Evolutionary conservation across 2,797 vertebrate species (phyloP), one percentile per base, ranked within the genome.

Genomic region (Melanotaenia nigrans): DNA sequence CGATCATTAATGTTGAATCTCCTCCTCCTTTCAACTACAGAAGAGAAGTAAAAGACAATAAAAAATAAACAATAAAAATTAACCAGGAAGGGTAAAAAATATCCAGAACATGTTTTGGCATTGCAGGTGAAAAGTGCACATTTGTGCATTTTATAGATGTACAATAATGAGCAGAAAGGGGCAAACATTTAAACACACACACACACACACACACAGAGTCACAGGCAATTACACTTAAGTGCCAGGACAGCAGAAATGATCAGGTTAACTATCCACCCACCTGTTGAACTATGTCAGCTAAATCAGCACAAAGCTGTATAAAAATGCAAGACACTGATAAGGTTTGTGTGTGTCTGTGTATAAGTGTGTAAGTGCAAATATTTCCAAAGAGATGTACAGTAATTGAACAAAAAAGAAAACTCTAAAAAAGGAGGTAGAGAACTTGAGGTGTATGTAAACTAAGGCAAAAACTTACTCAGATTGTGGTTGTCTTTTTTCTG

Each of bases 401-500:
- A 51, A 16, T 18, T 9, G 11, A 0, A 3, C 40, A 6, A 33
- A 33, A 33, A 33, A 30, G 28, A 33, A 33, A 33, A 5, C 32
- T 33, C 28, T 30, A 30, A 18, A 71, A 12, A 69, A 56, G 47
- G 13, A 62, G 18, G 18, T 24, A 20, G 12, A 38, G 13, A 0
- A 69, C 55, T 38, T 24, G 8, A 10, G 14, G 32, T 25, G 47
- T 55, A n/a, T 47, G 51, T 42, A 51, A 32, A 35, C 7, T 61
- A 38, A 64, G n/a, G 10, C n/a, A 68, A 57, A 64, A 22, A 83
- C 98, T 96, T 88, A 99, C 98, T 99, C 78, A 97, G 94, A 91
- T 99, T 99, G 94, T 99, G 98, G 95, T 99, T 99, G 92, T 99
- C 98, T 89, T 99, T 99, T 92, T 99, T 99, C 93, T 98, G 98